Conservation (phyloP, 2,113 vertebrate species). For the Chaetodon trifascialis region DNA sequence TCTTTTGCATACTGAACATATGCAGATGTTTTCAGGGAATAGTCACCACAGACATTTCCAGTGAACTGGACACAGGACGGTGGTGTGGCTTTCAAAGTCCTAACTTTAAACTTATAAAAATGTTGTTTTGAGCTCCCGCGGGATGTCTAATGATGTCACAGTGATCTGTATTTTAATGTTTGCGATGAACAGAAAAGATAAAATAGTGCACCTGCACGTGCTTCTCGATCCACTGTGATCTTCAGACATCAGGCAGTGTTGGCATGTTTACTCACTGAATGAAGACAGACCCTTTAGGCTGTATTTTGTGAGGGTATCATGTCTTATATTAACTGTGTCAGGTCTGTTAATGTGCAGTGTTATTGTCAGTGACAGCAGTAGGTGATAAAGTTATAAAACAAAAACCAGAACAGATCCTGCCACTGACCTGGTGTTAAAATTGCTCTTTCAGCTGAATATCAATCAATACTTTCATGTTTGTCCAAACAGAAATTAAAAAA, state of each 20-base stretch:
- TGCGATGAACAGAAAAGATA: not conserved
- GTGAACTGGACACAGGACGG: not conserved
- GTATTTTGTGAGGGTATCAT: not conserved
- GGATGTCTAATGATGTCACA: too few relatives aligned
- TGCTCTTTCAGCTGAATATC: too few relatives aligned
- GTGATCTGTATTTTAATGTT: not conserved
- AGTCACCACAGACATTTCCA: not conserved
- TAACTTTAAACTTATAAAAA: not conserved
- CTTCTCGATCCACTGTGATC: not conserved
- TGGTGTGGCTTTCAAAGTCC: not conserved
- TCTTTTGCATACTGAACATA: not conserved
- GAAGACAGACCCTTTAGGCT: too few relatives aligned
- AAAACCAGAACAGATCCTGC: too few relatives aligned
- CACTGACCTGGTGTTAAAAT: too few relatives aligned
- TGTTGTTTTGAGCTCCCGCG: not conserved
- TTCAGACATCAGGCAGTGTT: not conserved
- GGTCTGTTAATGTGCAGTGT: not conserved
- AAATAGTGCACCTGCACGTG: not conserved
- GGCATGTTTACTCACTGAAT: too few relatives aligned
- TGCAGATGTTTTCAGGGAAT: not conserved
- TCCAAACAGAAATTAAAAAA: too few relatives aligned
- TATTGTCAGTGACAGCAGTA: too few relatives aligned
- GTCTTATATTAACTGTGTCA: not conserved
- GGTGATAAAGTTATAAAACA: too few relatives aligned
- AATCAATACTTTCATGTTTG: too few relatives aligned